Conservation (phyloP, 2,888 invertebrate genomes). For the Zaprionus obscuricornis region DNA sequence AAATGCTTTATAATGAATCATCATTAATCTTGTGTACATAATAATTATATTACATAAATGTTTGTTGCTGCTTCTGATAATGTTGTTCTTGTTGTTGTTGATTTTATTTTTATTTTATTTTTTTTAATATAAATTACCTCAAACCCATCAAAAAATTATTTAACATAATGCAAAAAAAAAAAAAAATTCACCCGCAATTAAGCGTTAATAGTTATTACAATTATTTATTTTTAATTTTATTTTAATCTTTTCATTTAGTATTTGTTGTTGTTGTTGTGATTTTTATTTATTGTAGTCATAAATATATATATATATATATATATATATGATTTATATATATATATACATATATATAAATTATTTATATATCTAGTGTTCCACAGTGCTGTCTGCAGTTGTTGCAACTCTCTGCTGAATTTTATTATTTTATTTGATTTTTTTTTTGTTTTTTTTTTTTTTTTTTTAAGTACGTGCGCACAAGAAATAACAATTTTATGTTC, state of each 20-base stretch:
- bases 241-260: constrained; percentile 15
- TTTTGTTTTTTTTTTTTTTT: constrained; percentile 17
- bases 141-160: constrained; percentile 18
- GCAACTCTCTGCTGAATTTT: constrained; percentile 37
- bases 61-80: no score
- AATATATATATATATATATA: constrained; percentile 23
- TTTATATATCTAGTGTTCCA: constrained; percentile 69
- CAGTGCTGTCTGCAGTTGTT: constrained; percentile 52
- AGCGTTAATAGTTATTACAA: constrained; percentile 28
- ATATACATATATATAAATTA: constrained; percentile 38
- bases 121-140: constrained; percentile 11
- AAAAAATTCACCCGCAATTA: constrained; percentile 34
- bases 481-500: constrained; percentile 61
- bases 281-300: constrained; percentile 25
- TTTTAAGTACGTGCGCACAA: constrained; percentile 73
- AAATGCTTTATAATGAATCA: constrained; percentile 25
- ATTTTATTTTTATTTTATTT: background rate
- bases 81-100: no score
- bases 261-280: constrained; percentile 20
- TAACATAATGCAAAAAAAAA: constrained; percentile 42
- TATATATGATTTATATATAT: constrained; percentile 2
- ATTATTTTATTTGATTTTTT: constrained; percentile 2
- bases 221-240: constrained; percentile 1
- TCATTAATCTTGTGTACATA: no score
- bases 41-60: constrained; percentile 51